Conservation (phyloP, 1,140 invertebrate species). For the Drosophila fuyamai region DNA sequence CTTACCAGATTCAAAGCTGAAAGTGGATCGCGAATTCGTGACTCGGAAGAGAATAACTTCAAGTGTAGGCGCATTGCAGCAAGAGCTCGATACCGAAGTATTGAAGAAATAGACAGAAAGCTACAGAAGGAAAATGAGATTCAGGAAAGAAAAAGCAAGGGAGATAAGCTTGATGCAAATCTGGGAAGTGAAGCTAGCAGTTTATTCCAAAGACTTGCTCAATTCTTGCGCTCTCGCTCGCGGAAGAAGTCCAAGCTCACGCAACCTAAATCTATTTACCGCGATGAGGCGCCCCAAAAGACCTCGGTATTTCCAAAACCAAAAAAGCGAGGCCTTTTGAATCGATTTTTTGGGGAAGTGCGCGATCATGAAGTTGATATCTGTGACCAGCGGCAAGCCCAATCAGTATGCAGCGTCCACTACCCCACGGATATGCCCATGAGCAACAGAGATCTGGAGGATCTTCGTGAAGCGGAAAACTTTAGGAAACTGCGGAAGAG, state of each 20-base stretch:
- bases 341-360: slow-evolving; percentile 21
- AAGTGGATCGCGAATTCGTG: neutral
- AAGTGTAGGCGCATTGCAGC: slow-evolving; percentile 11
- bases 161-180: neutral
- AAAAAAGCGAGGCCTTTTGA: slow-evolving; percentile 9
- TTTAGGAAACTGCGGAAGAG: neutral
- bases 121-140: neutral
- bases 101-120: neutral
- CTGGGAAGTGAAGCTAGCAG: neutral
- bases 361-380: neutral
- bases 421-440: neutral
- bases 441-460: neutral
- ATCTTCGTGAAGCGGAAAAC: neutral
- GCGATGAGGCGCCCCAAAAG: neutral
- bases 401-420: neutral
- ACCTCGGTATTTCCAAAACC: neutral
- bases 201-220: slow-evolving; percentile 12
- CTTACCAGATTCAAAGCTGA: slow-evolving; percentile 8
- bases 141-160: neutral
- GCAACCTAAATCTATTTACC: neutral
- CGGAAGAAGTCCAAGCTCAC: neutral
- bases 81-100: neutral
- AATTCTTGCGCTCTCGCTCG: neutral
- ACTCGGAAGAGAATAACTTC: slow-evolving; percentile 3
- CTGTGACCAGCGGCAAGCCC: neutral